A percentile compares a stretch with the other conserved stretches of the same genome.
Evolutionary conservation across 2,113 vertebrate species (phyloP).

Genomic region (Sturnira hondurensis): DNA sequence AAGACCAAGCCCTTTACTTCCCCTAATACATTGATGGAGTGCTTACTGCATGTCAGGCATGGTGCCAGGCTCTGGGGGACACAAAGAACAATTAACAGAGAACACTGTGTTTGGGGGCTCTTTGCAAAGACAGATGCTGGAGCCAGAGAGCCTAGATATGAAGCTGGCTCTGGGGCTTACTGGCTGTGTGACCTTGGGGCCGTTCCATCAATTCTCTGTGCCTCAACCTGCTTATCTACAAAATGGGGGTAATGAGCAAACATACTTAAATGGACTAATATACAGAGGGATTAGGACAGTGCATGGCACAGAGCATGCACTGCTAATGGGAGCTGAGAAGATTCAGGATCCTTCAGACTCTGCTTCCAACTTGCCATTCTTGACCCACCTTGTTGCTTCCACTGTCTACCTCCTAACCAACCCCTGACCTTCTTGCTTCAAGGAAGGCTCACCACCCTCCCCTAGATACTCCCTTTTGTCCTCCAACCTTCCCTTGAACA

Average conservation of each 20-base stretch:
- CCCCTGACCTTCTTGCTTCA: not conserved
- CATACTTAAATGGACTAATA: too few species aligned
- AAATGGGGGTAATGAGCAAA: not conserved
- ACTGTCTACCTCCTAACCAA: rapidly evolving
- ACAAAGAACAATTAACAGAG: not conserved
- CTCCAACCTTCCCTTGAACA: not conserved
- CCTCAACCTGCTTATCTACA: not conserved
- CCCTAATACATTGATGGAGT: not conserved
- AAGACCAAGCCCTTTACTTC: not conserved
- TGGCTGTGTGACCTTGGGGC: not conserved
- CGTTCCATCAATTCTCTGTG: not conserved
- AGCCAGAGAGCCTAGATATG: not conserved
- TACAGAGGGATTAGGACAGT: not conserved
- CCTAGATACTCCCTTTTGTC: not conserved
- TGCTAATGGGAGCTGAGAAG: rapidly evolving
- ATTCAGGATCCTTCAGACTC: not conserved
- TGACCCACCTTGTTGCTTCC: not conserved
- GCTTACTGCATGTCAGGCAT: not conserved
- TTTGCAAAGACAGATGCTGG: not conserved
- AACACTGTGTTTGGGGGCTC: not conserved
- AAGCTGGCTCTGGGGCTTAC: not conserved
- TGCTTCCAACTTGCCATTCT: not conserved
- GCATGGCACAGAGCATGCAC: too few species aligned
- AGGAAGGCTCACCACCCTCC: not conserved
- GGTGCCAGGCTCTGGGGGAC: not conserved